These are phyloP conservation scores for Papilio gigon DNA, from an alignment of 2,888 invertebrate species.

Conservation along the genomic window DNA sequence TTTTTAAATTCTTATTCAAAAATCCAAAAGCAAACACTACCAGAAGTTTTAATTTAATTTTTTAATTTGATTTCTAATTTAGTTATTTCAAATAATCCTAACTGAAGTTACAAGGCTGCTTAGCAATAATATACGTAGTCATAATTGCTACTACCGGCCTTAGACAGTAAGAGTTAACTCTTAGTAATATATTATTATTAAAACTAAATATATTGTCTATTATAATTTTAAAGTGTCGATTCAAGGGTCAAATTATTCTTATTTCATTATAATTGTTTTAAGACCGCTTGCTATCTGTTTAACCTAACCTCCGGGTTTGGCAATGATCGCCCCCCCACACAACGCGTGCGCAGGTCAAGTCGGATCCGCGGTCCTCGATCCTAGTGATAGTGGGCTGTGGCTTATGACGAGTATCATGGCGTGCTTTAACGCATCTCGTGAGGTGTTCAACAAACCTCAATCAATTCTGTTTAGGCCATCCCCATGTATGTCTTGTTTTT, in stretches of 20 bases:
- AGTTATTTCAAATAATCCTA: conserved; percentile 14
- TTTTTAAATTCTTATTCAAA: neutral
- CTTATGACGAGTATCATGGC: no score
- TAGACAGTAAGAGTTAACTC: conserved; percentile 17
- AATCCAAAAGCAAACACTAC: neutral
- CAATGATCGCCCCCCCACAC: no score
- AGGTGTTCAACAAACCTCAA: conserved; percentile 34
- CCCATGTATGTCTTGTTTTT: conserved; percentile 22
- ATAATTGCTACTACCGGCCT: conserved; percentile 32
- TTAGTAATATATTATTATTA: neutral
- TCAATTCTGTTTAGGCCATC: conserved; percentile 16
- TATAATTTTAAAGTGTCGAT: neutral
- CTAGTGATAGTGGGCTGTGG: conserved; percentile 23
- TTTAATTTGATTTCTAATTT: neutral
- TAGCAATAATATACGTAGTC: conserved; percentile 20
- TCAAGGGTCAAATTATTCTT: no score
- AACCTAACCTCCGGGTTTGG: no score
- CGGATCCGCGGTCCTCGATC: neutral
- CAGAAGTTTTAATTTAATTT: neutral
- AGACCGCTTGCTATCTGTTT: neutral
- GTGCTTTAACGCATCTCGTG: conserved; percentile 37
- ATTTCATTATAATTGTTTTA: no score
- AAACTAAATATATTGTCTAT: neutral
- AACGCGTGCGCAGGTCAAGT: no score
- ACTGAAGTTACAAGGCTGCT: conserved; percentile 9